phyloP scores from a whole-genome alignment of 64 coral and sea anemone species.

The Montipora capricornis region DNA sequence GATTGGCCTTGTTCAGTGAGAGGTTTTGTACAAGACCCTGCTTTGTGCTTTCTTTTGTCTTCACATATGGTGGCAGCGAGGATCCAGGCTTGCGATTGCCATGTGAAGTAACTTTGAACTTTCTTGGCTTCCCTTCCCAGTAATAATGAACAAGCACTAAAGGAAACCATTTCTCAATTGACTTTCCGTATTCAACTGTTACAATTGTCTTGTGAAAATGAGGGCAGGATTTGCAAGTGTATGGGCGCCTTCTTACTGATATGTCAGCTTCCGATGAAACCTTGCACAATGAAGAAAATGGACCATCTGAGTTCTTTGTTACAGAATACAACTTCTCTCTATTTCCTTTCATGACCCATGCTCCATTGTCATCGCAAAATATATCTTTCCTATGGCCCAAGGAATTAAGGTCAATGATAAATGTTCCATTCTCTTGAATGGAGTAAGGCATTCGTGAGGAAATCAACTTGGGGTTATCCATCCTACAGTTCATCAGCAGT shows the following conservation, averaged over 20 bases:
- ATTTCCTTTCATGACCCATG: conserved; percentile 30
- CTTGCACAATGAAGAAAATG: conserved; percentile 11
- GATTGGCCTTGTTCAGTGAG: neutral
- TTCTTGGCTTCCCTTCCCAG: conserved; percentile 39
- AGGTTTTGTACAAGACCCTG: conserved; percentile 42
- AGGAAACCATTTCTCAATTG: conserved; percentile 40
- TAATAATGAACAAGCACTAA: conserved; percentile 28
- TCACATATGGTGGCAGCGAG: conserved; percentile 42
- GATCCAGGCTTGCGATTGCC: conserved; percentile 36
- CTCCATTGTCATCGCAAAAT: conserved; percentile 32
- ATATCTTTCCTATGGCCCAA: conserved; percentile 23
- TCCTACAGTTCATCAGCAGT: conserved; percentile 58
- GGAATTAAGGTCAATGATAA: conserved; percentile 40
- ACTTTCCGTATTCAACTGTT: conserved; percentile 18
- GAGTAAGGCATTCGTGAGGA: conserved; percentile 46
- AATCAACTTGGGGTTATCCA: conserved; percentile 68
- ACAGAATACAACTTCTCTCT: conserved; percentile 25
- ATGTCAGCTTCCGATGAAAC: conserved; percentile 13
- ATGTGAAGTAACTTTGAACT: conserved; percentile 31
- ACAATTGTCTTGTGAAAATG: conserved; percentile 27
- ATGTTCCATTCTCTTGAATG: conserved; percentile 34
- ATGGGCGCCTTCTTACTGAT: conserved; percentile 25
- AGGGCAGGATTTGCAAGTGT: conserved; percentile 13
- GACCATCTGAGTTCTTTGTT: conserved; percentile 18
- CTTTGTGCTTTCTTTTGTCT: conserved; percentile 67